Percentiles rank a stretch among this genome's conserved stretches.
Conservation (phyloP, 2,888 invertebrate genomes). For the Creontiades dilutus region DNA sequence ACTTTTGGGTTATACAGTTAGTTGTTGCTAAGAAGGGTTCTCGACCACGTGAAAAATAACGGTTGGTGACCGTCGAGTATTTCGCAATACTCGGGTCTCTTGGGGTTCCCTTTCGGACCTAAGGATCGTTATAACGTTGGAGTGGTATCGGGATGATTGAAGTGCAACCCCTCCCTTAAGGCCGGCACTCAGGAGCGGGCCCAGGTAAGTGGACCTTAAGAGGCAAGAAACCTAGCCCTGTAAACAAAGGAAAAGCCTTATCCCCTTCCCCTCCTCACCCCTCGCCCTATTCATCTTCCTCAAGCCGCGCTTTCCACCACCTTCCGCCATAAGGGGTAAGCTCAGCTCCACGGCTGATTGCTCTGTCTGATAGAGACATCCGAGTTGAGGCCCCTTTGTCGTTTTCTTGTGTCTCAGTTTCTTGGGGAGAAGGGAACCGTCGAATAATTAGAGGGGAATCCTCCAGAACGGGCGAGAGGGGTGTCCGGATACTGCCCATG, state of each 20-base stretch:
- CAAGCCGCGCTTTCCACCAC: constrained; percentile 69
- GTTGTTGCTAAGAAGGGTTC: no score
- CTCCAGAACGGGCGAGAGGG: neutral
- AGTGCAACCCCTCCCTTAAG: constrained; percentile 52
- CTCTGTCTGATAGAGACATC: constrained; percentile 74
- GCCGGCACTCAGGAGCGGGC: constrained; percentile 34
- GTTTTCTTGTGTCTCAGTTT: constrained; percentile 64
- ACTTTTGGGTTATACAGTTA: no score
- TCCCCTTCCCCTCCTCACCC: constrained; percentile 74
- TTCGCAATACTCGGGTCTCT: neutral
- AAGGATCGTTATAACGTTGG: constrained; percentile 58
- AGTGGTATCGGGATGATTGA: constrained; percentile 53
- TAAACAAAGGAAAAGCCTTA: constrained; percentile 69
- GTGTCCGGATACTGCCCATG: constrained; percentile 46
- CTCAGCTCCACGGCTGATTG: constrained; percentile 74
- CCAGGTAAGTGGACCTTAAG: constrained; percentile 64
- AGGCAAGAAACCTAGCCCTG: constrained; percentile 59
- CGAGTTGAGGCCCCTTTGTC: constrained; percentile 53
- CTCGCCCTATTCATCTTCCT: constrained; percentile 71
- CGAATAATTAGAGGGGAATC: constrained; percentile 51
- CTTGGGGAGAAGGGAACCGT: constrained; percentile 23
- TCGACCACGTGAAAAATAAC: no score
- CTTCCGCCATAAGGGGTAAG: constrained; percentile 18
- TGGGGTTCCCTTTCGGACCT: neutral
- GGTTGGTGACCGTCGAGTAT: no score